Conservation (phyloP, 1,140 invertebrate species). For the Cydia splendana region DNA sequence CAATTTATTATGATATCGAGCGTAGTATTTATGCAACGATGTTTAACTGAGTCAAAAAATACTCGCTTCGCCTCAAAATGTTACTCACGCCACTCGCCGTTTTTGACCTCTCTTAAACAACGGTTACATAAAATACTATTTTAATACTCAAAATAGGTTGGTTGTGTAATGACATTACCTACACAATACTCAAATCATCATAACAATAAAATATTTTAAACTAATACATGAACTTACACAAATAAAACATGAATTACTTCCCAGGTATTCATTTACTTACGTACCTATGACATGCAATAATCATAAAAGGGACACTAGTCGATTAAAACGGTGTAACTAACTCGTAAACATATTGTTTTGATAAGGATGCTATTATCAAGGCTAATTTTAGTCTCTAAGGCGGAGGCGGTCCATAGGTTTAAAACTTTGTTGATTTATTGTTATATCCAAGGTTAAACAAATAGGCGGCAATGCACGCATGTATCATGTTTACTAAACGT, state of each 20-base stretch:
- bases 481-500: neutral
- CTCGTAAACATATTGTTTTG: neutral
- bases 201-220: neutral
- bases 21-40: no score
- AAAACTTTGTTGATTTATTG: neutral
- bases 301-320: neutral
- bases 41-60: no score
- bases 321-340: neutral
- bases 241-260: neutral
- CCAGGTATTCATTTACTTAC: no score
- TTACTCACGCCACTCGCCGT: no score
- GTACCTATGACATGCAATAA: no score
- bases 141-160: no score
- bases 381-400: slow-evolving; percentile 4
- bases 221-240: neutral
- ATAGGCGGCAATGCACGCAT: slow-evolving; percentile 8
- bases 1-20: no score
- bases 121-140: no score
- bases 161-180: no score
- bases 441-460: neutral
- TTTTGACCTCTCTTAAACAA: no score
- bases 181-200: neutral
- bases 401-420: neutral
- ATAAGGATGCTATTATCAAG: slow-evolving; percentile 1
- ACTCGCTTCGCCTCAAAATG: no score